Evolutionary conservation across 2,888 invertebrate genomes (phyloP), one percentile per base, ranked within the genome.

Genomic region (Cyaniris semiargus): DNA sequence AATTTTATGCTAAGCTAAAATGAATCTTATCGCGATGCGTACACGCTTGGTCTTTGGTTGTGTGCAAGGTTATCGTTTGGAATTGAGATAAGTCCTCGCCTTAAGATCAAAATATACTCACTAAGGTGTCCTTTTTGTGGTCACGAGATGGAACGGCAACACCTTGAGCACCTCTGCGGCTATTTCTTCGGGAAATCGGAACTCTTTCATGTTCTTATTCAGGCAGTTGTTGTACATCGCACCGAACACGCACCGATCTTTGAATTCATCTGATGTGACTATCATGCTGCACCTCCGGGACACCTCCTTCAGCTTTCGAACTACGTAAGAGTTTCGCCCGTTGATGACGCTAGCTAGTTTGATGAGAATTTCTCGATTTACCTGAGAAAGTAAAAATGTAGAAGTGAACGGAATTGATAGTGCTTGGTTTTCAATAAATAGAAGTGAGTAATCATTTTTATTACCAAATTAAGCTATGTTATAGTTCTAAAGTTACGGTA

Each of bases 181-280:
- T 3, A 94, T 88, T 6, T 93, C 93, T 1, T 93, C 81, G 0
- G 94, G 93, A 77, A 94, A 94, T 0, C 92, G 89, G 75, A 94
- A 93, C 72, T 93, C 94, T 23, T 89, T 83, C 93, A 93, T 93
- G 80, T 93, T 93, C 75, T 93, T 93, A 56, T 93, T 93, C 13
- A 93, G 80, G 77, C 93, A 93, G 82, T 93, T 93, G 74, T 93
- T 93, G 83, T 93, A 94, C 0, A 92, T 91, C 0, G 93, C 93
- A 0, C 92, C 93, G 1, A 93, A 84, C 74, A 93, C 92, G 79
- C 93, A 93, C 48, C 92, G 83, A 78, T 93, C 93, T 56, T 92
- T 92, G 53, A 93, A 91, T 76, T 88, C 90, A 84, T 93, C 93
- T 71, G 93, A 83, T 27, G 66, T 66, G 0, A 66, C 66, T 15